Conservation (phyloP, 1,140 invertebrate species). For the Rhizoglyphus robini region DNA sequence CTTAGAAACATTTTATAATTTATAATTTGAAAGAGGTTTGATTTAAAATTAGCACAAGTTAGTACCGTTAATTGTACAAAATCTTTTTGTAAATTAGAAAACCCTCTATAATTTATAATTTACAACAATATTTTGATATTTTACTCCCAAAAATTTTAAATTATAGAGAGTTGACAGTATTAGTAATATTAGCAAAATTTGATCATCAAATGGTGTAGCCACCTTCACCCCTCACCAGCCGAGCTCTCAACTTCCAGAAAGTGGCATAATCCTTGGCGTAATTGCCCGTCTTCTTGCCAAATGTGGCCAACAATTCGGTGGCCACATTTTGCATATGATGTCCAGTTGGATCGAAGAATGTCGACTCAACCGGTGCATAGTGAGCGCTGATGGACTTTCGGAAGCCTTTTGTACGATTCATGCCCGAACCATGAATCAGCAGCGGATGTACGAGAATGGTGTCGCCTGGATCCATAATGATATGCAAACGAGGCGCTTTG, state of each 20-base stretch:
- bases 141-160: no score
- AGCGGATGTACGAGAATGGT: conserved; percentile 86
- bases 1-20: no score
- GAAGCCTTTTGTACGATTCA: conserved; percentile 51
- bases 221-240: conserved; percentile 6
- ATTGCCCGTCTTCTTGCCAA: conserved; percentile 27
- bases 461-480: conserved; percentile 70
- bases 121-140: no score
- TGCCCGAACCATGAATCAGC: conserved; percentile 69
- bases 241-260: conserved; percentile 6
- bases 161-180: no score
- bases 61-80: no score
- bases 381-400: conserved; percentile 64
- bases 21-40: no score
- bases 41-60: no score
- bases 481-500: conserved; percentile 39
- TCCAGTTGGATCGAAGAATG: conserved; percentile 57
- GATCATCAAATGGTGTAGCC: no score
- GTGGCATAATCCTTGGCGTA: not conserved
- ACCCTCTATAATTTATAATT: no score
- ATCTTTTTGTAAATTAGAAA: no score
- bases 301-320: conserved; percentile 47
- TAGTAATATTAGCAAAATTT: no score
- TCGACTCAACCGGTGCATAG: conserved; percentile 55
- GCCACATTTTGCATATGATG: conserved; percentile 49